Evolutionary conservation across 2,888 invertebrate genomes (phyloP).

Genomic region (Punctoribates punctum): DNA sequence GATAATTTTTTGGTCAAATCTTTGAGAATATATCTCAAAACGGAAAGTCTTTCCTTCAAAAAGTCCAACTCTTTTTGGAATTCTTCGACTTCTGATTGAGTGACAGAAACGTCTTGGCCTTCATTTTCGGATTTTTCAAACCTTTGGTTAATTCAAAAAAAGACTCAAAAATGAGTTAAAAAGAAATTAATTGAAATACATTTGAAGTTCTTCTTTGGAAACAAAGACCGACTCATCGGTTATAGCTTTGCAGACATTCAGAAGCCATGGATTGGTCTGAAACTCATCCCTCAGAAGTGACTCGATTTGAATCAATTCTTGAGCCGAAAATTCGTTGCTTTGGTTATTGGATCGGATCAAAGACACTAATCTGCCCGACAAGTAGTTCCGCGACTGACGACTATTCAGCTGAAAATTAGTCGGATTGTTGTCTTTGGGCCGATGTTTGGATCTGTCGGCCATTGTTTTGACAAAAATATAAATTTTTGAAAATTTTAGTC

Average conservation of each 20-base stretch:
- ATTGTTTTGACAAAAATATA: too few species aligned
- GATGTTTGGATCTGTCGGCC: background rate
- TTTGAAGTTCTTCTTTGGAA: background rate
- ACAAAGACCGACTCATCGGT: background rate
- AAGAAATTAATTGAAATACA: constrained; percentile 10
- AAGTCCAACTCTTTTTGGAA: constrained; percentile 2
- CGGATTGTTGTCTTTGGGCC: background rate
- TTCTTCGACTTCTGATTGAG: constrained; percentile 12
- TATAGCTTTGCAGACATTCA: constrained; percentile 11
- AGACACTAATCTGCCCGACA: constrained; percentile 1
- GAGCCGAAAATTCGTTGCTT: background rate
- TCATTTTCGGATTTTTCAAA: background rate
- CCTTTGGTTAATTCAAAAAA: background rate
- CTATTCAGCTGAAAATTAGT: background rate
- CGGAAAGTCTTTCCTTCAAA: background rate
- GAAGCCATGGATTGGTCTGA: constrained; percentile 12
- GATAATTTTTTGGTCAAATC: background rate
- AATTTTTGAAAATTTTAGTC: too few species aligned
- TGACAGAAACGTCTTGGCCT: background rate
- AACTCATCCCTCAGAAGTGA: constrained; percentile 5
- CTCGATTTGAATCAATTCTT: constrained; percentile 3
- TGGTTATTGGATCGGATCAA: background rate
- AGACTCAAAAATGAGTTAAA: background rate
- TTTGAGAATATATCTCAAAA: background rate
- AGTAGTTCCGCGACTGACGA: background rate